These are phyloP conservation scores for Brassicogethes aeneus DNA, from an alignment of 2,888 invertebrate species.

Conservation along the genomic window DNA sequence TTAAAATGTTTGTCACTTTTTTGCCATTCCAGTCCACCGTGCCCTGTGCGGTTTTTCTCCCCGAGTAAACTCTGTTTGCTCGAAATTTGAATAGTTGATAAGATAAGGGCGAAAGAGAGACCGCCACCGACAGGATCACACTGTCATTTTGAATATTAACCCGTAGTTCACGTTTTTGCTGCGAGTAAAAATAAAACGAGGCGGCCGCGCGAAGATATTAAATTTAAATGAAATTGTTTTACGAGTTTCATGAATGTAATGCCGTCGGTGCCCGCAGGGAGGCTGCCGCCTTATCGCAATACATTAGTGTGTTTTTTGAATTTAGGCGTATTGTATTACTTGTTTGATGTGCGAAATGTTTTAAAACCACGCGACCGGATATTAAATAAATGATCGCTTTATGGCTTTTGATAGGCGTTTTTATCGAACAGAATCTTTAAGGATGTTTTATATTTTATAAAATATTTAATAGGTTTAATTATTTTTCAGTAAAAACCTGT, in stretches of 20 bases:
- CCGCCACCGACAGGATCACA: background rate
- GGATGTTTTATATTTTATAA: too few species aligned
- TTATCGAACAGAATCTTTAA: too few species aligned
- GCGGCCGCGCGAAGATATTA: background rate
- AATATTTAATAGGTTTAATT: too few species aligned
- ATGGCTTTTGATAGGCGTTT: too few species aligned
- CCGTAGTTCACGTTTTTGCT: background rate
- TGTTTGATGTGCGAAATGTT: too few species aligned
- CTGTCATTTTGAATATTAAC: conserved; percentile 3
- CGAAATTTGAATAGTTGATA: conserved; percentile 20
- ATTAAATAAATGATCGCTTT: too few species aligned
- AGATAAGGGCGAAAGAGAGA: conserved; percentile 15
- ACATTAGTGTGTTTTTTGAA: too few species aligned
- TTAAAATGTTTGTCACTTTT: too few species aligned
- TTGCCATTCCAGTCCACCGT: too few species aligned
- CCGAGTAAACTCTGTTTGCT: conserved; percentile 15
- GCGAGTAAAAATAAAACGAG: background rate
- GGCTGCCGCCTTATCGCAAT: background rate
- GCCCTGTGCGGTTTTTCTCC: conserved; percentile 10
- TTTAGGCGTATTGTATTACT: too few species aligned
- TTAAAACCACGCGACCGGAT: too few species aligned
- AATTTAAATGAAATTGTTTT: background rate
- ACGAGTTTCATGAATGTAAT: background rate
- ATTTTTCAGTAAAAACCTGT: too few species aligned
- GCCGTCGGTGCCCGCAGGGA: background rate